These are phyloP conservation scores for Phocoena sinus DNA, from an alignment of 2,113 vertebrate genomes.

Conservation along the genomic window DNA sequence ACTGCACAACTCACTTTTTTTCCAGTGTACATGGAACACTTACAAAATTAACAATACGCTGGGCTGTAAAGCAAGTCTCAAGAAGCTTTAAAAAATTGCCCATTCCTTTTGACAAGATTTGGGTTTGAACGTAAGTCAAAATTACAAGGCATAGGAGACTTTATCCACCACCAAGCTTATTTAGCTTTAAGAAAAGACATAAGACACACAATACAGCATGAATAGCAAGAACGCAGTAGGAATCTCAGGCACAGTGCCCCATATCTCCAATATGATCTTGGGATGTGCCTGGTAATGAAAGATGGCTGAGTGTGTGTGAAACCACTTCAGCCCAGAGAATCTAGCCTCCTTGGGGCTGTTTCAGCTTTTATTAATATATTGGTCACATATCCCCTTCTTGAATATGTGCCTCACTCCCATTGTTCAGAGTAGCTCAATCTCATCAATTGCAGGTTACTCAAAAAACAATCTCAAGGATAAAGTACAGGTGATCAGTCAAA, in stretches of 20 bases:
- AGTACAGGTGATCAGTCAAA: background rate
- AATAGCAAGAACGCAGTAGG: accelerated
- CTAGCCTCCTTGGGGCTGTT: background rate
- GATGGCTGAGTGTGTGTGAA: background rate
- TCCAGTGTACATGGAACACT: background rate
- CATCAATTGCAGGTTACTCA: background rate
- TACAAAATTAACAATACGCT: background rate
- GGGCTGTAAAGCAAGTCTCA: background rate
- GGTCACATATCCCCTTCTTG: background rate
- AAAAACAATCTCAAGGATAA: background rate
- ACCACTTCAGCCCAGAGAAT: background rate
- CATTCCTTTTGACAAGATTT: background rate
- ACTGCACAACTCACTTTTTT: background rate
- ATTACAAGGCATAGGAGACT: background rate
- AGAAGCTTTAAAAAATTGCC: background rate
- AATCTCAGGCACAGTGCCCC: background rate
- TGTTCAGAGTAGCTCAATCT: background rate
- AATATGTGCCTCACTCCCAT: too few species aligned
- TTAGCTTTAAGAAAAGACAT: background rate
- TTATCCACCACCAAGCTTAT: background rate
- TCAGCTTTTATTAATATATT: background rate
- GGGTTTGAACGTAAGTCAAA: background rate
- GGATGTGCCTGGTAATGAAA: too few species aligned
- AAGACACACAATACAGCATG: background rate
- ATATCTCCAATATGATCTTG: accelerated